These are phyloP conservation scores for Cistogaster globosa DNA, from an alignment of 2,888 invertebrate genomes.

Conservation along the genomic window DNA sequence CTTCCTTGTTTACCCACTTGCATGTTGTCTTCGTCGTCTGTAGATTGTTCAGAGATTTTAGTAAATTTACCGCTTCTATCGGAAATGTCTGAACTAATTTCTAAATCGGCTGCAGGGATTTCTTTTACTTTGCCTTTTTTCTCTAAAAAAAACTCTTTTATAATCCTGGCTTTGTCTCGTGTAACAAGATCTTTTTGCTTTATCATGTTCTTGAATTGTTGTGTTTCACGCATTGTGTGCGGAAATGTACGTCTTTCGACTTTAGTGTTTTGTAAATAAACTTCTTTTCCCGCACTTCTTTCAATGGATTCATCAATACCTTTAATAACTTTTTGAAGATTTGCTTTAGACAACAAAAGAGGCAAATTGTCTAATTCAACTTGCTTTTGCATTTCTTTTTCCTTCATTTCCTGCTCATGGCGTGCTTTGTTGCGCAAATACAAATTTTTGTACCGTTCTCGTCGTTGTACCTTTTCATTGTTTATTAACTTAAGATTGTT, in stretches of 20 bases:
- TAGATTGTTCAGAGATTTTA: constrained; percentile 77
- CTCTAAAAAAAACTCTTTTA: constrained; percentile 76
- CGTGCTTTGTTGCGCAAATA: constrained; percentile 75
- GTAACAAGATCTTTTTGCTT: constrained; percentile 76
- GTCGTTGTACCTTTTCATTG: constrained; percentile 74
- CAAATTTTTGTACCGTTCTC: constrained; percentile 78
- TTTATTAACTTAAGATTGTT: constrained; percentile 73
- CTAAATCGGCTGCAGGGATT: constrained; percentile 75
- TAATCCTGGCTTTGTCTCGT: constrained; percentile 76
- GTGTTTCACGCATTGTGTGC: constrained; percentile 78
- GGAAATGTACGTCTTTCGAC: constrained; percentile 77
- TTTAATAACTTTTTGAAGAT: constrained; percentile 73
- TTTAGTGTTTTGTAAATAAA: constrained; percentile 71
- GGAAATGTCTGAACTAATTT: constrained; percentile 75
- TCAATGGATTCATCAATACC: constrained; percentile 76
- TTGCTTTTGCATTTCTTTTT: constrained; percentile 48
- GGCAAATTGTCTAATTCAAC: constrained; percentile 70
- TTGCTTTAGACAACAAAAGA: constrained; percentile 74
- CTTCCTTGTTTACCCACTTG: constrained; percentile 78
- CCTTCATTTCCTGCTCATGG: constrained; percentile 60
- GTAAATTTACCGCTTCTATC: constrained; percentile 65
- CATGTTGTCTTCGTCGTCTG: constrained; percentile 80
- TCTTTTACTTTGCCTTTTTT: constrained; percentile 75
- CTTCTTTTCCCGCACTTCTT: constrained; percentile 75
- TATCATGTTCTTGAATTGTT: constrained; percentile 75